Evolutionary conservation across 2,113 vertebrate genomes (phyloP), one percentile per base, ranked within the genome.

Genomic region (Ophthalmolycus amberensis): DNA sequence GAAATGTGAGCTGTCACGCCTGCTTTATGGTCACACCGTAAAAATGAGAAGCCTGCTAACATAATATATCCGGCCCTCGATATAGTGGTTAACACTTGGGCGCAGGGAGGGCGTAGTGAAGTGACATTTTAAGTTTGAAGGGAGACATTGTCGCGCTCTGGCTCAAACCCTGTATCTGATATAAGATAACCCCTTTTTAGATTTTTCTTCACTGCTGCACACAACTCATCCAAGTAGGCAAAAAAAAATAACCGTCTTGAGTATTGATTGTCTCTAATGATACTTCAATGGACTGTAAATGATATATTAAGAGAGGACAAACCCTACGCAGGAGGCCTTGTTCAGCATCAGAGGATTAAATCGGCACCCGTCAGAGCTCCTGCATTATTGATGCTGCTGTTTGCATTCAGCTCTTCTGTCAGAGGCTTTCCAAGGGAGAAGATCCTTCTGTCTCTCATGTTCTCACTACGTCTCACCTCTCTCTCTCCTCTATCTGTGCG

Each of bases 321-420:
- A 67, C 42, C 76, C 54, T 75, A 78, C 29, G 32, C 79, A 72
- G 52, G 58, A 77, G 70, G 75, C 63, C 77, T 68, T 66, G 68
- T 83, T 81, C 48, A 32, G 79, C 71, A 60, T 77, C 81, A 4
- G 73, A 77, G 67, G 80, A 89, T 93, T 74, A 87, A 83, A 90
- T 85, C 69, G 59, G 81, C 62, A 9, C 34, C 77, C 79, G 72
- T 85, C 78, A 66, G 54, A 68, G 59, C 71, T 10, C 62, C 58
- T 95, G 87, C 88, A 94, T 94, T 95, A 93, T 95, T 91, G 83
- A 95, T 94, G 85, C 32, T 62, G 73, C 63, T 94, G 92, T 94
- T 95, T 91, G 83, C 70, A 72, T 77, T 76, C 58, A 90, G 80
- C 80, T 91, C 84, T 80, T 85, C 81, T 89, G 86, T 90, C 77